Percentiles rank a stretch among this genome's conserved stretches.
These are phyloP conservation scores for Syngnathus rostellatus DNA, from an alignment of 2,797 vertebrate genomes.

Conservation along the genomic window DNA sequence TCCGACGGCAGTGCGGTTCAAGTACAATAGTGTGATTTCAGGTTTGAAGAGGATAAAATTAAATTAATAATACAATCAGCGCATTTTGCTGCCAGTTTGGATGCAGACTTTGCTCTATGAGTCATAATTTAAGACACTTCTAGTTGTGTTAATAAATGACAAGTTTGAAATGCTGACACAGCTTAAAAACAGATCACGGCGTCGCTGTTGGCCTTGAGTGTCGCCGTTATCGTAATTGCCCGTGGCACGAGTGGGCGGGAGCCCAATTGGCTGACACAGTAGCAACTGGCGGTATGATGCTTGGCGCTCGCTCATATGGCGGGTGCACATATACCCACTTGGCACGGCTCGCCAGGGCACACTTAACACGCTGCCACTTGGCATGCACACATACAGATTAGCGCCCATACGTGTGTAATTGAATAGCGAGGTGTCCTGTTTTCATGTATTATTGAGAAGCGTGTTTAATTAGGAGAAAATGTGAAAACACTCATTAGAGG, in stretches of 20 bases:
- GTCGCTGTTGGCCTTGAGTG: conserved; percentile 15
- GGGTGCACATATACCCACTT: conserved; percentile 47
- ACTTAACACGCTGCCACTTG: conserved; percentile 56
- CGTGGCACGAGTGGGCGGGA: conserved; percentile 29
- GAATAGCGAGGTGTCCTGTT: conserved; percentile 70
- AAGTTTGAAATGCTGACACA: neutral
- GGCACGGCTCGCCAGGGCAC: conserved; percentile 51
- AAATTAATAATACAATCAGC: neutral
- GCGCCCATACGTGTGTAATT: conserved; percentile 67
- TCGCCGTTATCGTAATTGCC: conserved; percentile 34
- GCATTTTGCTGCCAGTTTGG: neutral
- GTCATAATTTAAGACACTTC: neutral
- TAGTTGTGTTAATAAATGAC: too few species aligned
- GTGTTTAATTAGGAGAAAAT: conserved; percentile 74
- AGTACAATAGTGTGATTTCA: conserved; percentile 14
- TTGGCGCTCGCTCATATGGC: conserved; percentile 38
- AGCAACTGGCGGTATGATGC: conserved; percentile 46
- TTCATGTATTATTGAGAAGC: conserved; percentile 76
- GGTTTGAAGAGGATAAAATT: neutral
- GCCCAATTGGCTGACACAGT: conserved; percentile 43
- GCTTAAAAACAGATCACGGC: neutral
- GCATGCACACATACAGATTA: conserved; percentile 52
- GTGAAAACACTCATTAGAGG: conserved; percentile 77
- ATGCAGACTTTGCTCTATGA: neutral
- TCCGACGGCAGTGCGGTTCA: conserved; percentile 24